Base-by-base conservation (phyloP, 2,113 vertebrate species). In the Hemicordylus capensis region DNA sequence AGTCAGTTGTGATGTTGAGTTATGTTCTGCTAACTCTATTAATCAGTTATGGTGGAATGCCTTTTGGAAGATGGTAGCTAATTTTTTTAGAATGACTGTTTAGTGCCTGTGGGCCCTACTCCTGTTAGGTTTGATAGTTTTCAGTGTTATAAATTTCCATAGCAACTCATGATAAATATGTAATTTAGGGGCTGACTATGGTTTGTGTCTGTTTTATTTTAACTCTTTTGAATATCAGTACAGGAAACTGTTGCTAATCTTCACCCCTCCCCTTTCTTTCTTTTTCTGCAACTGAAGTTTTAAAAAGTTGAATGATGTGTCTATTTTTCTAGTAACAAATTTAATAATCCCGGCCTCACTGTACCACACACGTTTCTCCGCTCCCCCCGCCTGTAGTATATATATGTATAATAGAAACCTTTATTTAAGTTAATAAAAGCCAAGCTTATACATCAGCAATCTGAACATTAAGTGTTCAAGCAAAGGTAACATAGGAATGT, bases 91-190 rank as follows among this genome's bases (percentile, higher is more conserved):
- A 90, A 72, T 89, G 86, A 39, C 56, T 91, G 80, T 85, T 88
- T 74, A 89, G 56, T 92, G 77, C 51, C 34, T 89, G 0, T 93
- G 85, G 73, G 56, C 81, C 83, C 51, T 85, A 89, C 72, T 81
- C 87, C 79, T 92, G 34, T 85, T 90, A 54, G 89, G 80, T 92
- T 88, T 92, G 88, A 86, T 91, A 76, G 54, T 93, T 92, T 93
- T 92, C 86, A 89, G 70, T 90, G 85, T 89, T 94, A 84, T 44
- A 90, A 83, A 91, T 92, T 94, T 59, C 89, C 88, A 85, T 85
- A 91, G 85, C 86, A 92, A 94, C 89, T 91, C 78, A 83, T 75
- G 54, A 90, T 91, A 94, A 89, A 90, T 94, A 91, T 92, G 42
- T 93, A 78, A 91, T 87, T 90, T 93, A 87, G 83, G 82, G 88